Evolutionary conservation across 1,140 invertebrate species (phyloP).

Genomic region (Drosophila tristis): DNA sequence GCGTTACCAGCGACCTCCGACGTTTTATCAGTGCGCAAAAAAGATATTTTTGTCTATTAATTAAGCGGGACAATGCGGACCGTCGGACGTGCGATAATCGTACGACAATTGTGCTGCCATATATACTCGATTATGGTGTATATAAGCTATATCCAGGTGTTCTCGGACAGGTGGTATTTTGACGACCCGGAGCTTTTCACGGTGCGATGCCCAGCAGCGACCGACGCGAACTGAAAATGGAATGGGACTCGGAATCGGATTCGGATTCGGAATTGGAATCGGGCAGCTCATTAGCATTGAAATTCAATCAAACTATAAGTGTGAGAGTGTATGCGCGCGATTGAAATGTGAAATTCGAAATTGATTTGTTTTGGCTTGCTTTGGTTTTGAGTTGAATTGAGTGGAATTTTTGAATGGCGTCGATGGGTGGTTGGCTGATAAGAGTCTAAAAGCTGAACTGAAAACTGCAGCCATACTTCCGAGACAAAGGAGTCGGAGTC

Average conservation of each 20-base stretch:
- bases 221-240: constrained; percentile 69
- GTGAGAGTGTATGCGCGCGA: constrained; percentile 35
- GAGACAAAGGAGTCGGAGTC: constrained; percentile 10
- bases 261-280: constrained; percentile 3
- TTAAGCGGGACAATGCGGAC: constrained; percentile 36
- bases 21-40: constrained; percentile 47
- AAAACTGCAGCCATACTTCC: neutral
- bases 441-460: constrained; percentile 3
- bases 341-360: constrained; percentile 55
- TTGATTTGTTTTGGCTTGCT: constrained; percentile 2
- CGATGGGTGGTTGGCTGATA: constrained; percentile 23
- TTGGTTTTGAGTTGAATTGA: constrained; percentile 10
- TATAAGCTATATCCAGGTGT: constrained; percentile 30
- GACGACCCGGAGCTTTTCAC: constrained; percentile 42
- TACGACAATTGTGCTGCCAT: constrained; percentile 36
- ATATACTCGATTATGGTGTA: constrained; percentile 11
- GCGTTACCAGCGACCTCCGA: constrained; percentile 31
- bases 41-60: constrained; percentile 52
- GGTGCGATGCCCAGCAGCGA: constrained; percentile 66
- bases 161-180: constrained; percentile 3
- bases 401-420: constrained; percentile 21
- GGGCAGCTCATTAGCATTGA: constrained; percentile 58
- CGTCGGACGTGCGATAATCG: constrained; percentile 50
- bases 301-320: constrained; percentile 44
- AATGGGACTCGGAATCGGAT: neutral